Conservation (phyloP, 2,888 invertebrate genomes). For the Pseudococcus viburni region DNA sequence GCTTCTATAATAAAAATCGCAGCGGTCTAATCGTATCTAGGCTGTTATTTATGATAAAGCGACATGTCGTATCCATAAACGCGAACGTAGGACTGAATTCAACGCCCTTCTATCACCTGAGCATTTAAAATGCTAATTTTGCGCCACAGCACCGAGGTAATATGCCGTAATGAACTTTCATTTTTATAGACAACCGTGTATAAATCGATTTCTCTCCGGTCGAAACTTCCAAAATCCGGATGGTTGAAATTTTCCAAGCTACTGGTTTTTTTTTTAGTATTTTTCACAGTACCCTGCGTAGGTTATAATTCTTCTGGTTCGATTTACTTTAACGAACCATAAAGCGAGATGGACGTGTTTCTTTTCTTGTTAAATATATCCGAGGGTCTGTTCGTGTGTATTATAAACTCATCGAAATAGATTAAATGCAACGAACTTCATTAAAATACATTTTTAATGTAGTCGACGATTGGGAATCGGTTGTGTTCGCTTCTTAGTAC, state of each 20-base stretch:
- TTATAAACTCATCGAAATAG: conserved; percentile 41
- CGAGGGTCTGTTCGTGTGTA: background rate
- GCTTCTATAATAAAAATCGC: conserved; percentile 58
- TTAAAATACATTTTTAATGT: conserved; percentile 64
- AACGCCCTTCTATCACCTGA: conserved; percentile 56
- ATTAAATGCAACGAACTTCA: conserved; percentile 48
- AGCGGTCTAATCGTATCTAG: conserved; percentile 61
- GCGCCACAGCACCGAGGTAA: background rate
- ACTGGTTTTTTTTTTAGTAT: conserved; percentile 6
- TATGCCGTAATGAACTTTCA: conserved; percentile 63
- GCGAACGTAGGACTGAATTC: conserved; percentile 59
- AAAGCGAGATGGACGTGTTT: conserved; percentile 22
- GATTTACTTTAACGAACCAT: background rate
- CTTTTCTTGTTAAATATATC: background rate
- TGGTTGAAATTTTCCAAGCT: conserved; percentile 38
- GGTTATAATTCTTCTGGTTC: background rate
- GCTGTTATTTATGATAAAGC: conserved; percentile 62
- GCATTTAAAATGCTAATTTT: conserved; percentile 64
- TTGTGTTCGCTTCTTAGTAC: conserved; percentile 53
- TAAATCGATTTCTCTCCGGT: conserved; percentile 36
- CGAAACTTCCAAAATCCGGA: conserved; percentile 39
- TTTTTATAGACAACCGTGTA: conserved; percentile 62
- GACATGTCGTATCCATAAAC: conserved; percentile 60
- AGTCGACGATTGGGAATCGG: conserved; percentile 47
- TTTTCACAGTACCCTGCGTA: background rate